A percentile compares a stretch with the other conserved stretches of the same genome.
phyloP scores from a whole-genome alignment of 1,140 invertebrate genomes.

The Drosophila parvula region DNA sequence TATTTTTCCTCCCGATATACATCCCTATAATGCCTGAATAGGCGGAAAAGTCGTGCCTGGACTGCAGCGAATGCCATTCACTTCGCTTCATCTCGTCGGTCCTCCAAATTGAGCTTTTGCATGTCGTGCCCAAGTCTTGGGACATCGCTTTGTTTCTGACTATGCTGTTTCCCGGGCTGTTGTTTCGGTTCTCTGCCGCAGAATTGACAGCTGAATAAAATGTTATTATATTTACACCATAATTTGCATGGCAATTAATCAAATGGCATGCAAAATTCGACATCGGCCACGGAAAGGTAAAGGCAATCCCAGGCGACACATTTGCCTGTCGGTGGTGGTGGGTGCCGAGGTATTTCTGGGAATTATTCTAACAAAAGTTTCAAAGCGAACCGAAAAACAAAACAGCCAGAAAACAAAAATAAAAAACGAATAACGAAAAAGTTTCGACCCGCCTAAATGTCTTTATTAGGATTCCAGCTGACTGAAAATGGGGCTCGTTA shows the following conservation, averaged over 20 bases:
- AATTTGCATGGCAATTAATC: constrained; percentile 83
- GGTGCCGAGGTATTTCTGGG: constrained; percentile 45
- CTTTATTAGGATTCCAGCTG: constrained; percentile 66
- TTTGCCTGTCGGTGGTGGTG: constrained; percentile 36
- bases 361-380: constrained; percentile 47
- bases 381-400: constrained; percentile 2
- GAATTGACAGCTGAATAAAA: constrained; percentile 83
- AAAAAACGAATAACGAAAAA: constrained; percentile 45
- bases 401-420: constrained; percentile 9
- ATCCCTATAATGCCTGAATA: constrained; percentile 25
- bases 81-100: constrained; percentile 73
- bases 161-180: constrained; percentile 22
- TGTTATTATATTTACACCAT: constrained; percentile 83
- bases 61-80: constrained; percentile 79
- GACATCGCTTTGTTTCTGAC: constrained; percentile 38
- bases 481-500: constrained; percentile 50
- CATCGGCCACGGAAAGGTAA: constrained; percentile 37
- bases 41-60: constrained; percentile 62
- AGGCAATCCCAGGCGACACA: constrained; percentile 65
- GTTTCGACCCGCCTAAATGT: constrained; percentile 70
- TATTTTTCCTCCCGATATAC: background rate
- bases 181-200: constrained; percentile 47
- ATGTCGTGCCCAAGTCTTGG: constrained; percentile 72
- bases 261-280: constrained; percentile 81
- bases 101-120: constrained; percentile 78